Conservation (phyloP, 2,888 invertebrate species). For the Oligia latruncula region DNA sequence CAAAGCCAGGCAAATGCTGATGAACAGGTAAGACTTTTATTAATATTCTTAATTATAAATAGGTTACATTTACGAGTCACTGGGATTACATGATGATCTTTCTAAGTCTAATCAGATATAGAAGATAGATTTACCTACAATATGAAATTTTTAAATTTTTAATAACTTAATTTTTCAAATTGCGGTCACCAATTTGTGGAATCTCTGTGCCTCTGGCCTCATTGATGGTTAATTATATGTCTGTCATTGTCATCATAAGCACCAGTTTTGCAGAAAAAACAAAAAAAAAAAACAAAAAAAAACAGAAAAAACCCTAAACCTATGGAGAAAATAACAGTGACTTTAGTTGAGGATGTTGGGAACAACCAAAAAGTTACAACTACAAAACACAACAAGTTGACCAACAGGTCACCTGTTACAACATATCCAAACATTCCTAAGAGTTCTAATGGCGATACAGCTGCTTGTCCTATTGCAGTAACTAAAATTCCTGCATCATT, state of each 20-base stretch:
- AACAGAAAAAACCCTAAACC: too few relatives aligned
- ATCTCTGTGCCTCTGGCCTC: not conserved
- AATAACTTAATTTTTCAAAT: too few relatives aligned
- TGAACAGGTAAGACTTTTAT: constrained; percentile 30
- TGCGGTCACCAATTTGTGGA: not conserved
- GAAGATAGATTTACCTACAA: not conserved
- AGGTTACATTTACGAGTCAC: not conserved
- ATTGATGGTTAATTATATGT: not conserved
- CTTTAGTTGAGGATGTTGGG: not conserved
- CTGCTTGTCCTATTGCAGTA: not conserved
- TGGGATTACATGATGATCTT: not conserved
- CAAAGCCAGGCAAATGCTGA: constrained; percentile 27
- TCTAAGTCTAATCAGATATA: not conserved
- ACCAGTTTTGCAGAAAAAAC: not conserved
- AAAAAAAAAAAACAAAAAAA: too few relatives aligned
- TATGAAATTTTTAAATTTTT: too few relatives aligned
- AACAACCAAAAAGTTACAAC: not conserved
- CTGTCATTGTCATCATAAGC: not conserved
- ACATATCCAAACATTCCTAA: constrained; percentile 1
- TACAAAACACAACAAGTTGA: not conserved
- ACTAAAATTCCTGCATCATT: not conserved
- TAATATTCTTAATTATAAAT: not conserved
- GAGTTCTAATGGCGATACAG: not conserved
- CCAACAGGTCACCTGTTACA: not conserved
- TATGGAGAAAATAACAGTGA: not conserved